A percentile compares a stretch with the other conserved stretches of the same genome.
Evolutionary conservation across 2,888 invertebrate species (phyloP).

Genomic region (Calliphora vomitoria): DNA sequence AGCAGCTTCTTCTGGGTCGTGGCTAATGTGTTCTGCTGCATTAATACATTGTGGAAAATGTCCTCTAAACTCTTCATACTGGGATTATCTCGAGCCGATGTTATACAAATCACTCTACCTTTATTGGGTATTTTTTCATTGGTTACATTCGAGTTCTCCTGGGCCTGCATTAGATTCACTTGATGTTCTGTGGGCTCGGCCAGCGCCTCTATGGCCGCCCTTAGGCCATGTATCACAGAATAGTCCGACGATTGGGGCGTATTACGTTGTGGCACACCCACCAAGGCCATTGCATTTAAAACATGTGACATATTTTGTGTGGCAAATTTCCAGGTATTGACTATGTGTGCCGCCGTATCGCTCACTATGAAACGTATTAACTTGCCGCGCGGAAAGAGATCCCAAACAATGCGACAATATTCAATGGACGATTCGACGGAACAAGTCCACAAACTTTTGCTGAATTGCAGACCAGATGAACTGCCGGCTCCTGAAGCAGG

Average conservation of each 20-base stretch:
- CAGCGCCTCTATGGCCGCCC: slow-evolving; percentile 93
- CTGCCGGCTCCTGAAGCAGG: slow-evolving; percentile 57
- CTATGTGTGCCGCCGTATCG: slow-evolving; percentile 92
- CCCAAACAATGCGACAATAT: slow-evolving; percentile 98
- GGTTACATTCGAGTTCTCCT: slow-evolving; percentile 78
- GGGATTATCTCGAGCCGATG: slow-evolving; percentile 93
- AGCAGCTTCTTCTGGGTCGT: slow-evolving; percentile 87
- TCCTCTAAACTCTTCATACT: slow-evolving; percentile 94
- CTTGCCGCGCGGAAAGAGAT: slow-evolving; percentile 96
- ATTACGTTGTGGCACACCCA: slow-evolving; percentile 90
- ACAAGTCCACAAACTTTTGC: slow-evolving; percentile 98
- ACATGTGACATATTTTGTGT: slow-evolving; percentile 96
- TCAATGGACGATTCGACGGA: slow-evolving; percentile 97
- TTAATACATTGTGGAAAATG: slow-evolving; percentile 92
- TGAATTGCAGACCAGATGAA: slow-evolving; percentile 91
- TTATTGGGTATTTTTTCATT: slow-evolving; percentile 79
- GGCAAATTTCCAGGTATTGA: slow-evolving; percentile 92
- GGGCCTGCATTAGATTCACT: slow-evolving; percentile 83
- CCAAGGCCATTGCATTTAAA: slow-evolving; percentile 92
- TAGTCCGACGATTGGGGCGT: slow-evolving; percentile 86
- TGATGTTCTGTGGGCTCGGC: slow-evolving; percentile 93
- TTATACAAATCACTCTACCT: slow-evolving; percentile 95
- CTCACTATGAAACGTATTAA: slow-evolving; percentile 94
- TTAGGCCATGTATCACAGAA: slow-evolving; percentile 92
- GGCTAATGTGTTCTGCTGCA: slow-evolving; percentile 92